A percentile compares a stretch with the other conserved stretches of the same genome.
Conservation (phyloP, 53 echinoderm and acorn worm species). For the Henricia sp. region DNA sequence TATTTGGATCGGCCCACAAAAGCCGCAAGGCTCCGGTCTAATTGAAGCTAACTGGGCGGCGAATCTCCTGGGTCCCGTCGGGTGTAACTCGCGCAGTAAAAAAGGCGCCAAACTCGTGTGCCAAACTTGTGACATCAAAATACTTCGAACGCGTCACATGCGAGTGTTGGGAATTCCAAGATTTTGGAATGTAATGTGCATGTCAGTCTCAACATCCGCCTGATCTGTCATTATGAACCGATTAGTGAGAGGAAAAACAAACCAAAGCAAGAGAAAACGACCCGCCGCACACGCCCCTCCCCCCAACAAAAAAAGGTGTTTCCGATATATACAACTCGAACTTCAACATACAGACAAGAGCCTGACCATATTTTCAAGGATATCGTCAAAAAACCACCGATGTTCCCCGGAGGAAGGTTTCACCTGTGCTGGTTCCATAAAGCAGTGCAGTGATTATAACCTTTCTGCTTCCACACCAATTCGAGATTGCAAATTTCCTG, state of each 20-base stretch:
- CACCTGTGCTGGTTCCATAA: too few relatives aligned
- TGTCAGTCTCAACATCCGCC: slow-evolving; percentile 8
- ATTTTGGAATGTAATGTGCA: slow-evolving; percentile 1
- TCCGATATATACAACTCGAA: too few relatives aligned
- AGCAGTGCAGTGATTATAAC: too few relatives aligned
- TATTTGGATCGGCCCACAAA: neutral
- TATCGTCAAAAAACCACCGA: too few relatives aligned
- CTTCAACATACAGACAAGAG: too few relatives aligned
- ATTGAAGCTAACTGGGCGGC: slow-evolving; percentile 34
- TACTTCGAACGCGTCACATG: neutral
- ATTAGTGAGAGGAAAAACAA: neutral
- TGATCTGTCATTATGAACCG: neutral
- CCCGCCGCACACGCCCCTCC: too few relatives aligned
- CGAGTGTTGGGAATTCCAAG: slow-evolving; percentile 11
- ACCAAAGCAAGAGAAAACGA: too few relatives aligned
- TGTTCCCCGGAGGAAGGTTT: too few relatives aligned
- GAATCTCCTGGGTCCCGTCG: slow-evolving; percentile 43
- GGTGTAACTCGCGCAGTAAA: slow-evolving; percentile 15
- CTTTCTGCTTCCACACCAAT: too few relatives aligned
- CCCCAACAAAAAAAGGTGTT: too few relatives aligned
- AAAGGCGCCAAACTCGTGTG: slow-evolving; percentile 35
- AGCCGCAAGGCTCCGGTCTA: neutral
- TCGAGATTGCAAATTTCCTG: too few relatives aligned
- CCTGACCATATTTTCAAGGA: too few relatives aligned
- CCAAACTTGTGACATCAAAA: neutral